Percentiles rank a stretch among this genome's conserved stretches.
phyloP scores from a whole-genome alignment of 2,113 vertebrate genomes.

The Saguinus midas region DNA sequence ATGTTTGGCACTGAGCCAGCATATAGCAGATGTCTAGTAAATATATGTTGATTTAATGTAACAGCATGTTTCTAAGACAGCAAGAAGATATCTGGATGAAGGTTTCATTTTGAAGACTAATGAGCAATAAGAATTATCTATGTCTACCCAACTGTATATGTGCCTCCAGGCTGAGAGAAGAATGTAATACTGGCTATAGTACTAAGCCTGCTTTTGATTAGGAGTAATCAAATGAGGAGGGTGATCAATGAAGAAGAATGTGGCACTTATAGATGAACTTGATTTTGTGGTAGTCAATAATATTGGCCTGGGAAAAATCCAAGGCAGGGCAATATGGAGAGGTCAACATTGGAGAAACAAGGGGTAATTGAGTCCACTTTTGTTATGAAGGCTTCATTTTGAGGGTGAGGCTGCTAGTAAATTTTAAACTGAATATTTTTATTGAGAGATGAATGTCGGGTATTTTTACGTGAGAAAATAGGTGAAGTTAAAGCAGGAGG shows the following conservation, averaged over 20 bases:
- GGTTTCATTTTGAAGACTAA: neutral
- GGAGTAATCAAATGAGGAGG: neutral
- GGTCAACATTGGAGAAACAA: neutral
- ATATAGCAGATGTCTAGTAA: neutral
- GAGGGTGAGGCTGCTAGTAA: neutral
- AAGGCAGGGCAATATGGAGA: neutral
- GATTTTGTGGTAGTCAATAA: neutral
- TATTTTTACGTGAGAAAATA: neutral
- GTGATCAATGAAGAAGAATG: neutral
- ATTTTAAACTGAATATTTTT: neutral
- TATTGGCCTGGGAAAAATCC: neutral
- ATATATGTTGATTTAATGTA: neutral
- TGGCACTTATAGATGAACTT: neutral
- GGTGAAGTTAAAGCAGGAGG: neutral
- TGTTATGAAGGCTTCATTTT: neutral
- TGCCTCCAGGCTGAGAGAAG: neutral
- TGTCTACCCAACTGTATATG: neutral
- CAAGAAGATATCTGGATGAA: neutral
- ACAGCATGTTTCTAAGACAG: neutral
- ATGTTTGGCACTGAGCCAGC: neutral
- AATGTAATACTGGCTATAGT: neutral
- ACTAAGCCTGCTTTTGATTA: neutral
- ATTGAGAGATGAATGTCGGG: neutral
- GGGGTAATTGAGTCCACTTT: neutral
- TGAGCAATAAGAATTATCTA: neutral